phyloP scores from a whole-genome alignment of 2,888 invertebrate genomes.

The Carterocephalus palaemon region DNA sequence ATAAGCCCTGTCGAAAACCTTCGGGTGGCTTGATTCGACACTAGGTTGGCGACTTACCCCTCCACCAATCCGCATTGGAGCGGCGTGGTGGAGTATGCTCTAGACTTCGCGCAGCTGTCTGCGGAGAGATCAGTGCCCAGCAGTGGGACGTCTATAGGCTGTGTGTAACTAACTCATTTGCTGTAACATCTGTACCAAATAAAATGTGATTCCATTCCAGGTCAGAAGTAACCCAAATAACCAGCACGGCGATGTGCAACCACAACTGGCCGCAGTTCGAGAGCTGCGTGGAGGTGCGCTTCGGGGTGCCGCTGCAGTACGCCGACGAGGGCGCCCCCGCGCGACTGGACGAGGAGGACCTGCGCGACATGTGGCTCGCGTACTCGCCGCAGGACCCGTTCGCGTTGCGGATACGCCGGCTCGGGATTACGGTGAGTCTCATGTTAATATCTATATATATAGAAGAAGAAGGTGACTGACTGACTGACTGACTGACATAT shows the following conservation, averaged over 20 bases:
- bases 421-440: slow-evolving; percentile 57
- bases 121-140: no score
- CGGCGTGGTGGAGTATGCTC: no score
- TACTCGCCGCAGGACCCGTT: slow-evolving; percentile 50
- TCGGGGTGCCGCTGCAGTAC: slow-evolving; percentile 57
- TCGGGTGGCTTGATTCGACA: no score
- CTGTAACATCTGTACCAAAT: no score
- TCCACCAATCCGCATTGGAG: no score
- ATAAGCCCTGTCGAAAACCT: no score
- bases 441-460: no score
- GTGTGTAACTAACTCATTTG: not conserved
- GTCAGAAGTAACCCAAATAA: slow-evolving; percentile 54
- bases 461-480: no score
- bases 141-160: no score
- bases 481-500: no score
- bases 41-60: no score
- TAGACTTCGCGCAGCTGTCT: no score
- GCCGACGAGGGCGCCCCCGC: slow-evolving; percentile 41
- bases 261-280: slow-evolving; percentile 64
- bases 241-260: slow-evolving; percentile 50
- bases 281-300: slow-evolving; percentile 54
- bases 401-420: slow-evolving; percentile 41
- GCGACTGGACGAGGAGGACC: slow-evolving; percentile 48
- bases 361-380: slow-evolving; percentile 57
- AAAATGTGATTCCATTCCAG: slow-evolving; percentile 41